phyloP scores from a whole-genome alignment of 2,797 vertebrate species.

The Xenops minutus region DNA sequence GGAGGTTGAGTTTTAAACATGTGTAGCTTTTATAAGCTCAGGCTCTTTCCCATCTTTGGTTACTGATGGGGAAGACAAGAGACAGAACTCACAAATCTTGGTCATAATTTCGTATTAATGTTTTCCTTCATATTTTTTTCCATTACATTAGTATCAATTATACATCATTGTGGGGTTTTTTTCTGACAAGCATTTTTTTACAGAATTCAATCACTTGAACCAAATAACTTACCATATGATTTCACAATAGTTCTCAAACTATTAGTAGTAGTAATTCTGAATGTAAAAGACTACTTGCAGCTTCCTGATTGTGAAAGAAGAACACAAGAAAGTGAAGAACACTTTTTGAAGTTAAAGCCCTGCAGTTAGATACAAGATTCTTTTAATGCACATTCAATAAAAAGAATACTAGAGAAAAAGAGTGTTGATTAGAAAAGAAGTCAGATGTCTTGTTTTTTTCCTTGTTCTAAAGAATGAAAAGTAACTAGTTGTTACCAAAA shows the following conservation, averaged over 20 bases:
- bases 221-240: background rate
- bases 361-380: background rate
- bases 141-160: background rate
- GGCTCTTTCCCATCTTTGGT: background rate
- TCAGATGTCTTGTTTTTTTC: background rate
- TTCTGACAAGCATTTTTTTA: background rate
- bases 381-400: background rate
- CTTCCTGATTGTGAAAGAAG: background rate
- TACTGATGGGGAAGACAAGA: background rate
- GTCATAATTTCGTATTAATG: background rate
- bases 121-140: background rate
- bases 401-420: background rate
- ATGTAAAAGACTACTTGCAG: background rate
- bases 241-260: background rate
- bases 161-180: background rate
- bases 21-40: background rate
- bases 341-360: background rate
- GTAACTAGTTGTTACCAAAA: background rate
- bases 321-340: too few species aligned
- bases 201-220: background rate
- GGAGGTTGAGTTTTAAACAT: background rate
- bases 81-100: background rate
- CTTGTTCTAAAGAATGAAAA: background rate
- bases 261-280: background rate
- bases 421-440: background rate